Evolutionary conservation across 2,888 invertebrate species (phyloP).

Genomic region (Amphipoea lucens): DNA sequence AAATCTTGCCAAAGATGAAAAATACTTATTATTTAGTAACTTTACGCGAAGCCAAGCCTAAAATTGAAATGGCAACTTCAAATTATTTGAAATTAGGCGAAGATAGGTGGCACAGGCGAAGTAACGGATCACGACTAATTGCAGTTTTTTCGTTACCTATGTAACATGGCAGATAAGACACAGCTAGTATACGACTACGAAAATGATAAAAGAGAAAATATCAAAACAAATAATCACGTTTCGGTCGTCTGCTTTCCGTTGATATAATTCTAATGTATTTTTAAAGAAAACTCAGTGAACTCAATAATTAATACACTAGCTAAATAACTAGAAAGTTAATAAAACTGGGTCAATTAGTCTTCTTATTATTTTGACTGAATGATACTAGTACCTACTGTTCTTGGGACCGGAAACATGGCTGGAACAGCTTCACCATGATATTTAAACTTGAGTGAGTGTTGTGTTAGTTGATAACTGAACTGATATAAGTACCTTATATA

Average conservation of each 20-base stretch:
- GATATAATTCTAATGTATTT: background rate
- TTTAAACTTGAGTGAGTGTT: too few species aligned
- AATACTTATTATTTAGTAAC: too few species aligned
- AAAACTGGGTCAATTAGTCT: background rate
- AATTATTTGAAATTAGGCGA: too few species aligned
- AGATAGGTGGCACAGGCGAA: too few species aligned
- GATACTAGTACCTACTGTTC: background rate
- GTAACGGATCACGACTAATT: too few species aligned
- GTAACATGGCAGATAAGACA: too few species aligned
- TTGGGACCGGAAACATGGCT: slow-evolving; percentile 6
- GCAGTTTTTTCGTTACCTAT: background rate
- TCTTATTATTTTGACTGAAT: background rate
- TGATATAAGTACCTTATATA: too few species aligned
- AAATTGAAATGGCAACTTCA: too few species aligned
- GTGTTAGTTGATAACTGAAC: too few species aligned
- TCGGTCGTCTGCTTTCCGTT: background rate
- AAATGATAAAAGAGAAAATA: background rate
- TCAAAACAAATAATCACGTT: background rate
- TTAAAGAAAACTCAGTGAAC: background rate
- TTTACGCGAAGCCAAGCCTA: too few species aligned
- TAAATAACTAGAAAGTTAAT: background rate
- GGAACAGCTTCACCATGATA: background rate
- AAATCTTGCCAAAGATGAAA: too few species aligned
- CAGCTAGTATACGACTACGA: too few species aligned
- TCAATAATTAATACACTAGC: background rate